Conservation (phyloP, 1,140 invertebrate species). For the Harlomillsia oculata region DNA sequence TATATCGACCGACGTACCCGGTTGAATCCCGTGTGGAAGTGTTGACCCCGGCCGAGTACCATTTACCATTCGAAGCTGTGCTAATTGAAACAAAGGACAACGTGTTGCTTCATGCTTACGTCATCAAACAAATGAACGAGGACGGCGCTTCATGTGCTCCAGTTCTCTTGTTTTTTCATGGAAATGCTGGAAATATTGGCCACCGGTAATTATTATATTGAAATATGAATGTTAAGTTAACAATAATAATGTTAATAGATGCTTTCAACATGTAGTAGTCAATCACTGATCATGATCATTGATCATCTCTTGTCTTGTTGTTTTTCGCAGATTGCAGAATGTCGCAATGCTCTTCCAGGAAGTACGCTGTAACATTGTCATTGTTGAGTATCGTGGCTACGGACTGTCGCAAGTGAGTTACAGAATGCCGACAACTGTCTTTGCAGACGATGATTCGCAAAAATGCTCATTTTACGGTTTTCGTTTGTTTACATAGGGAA, state of each 20-base stretch:
- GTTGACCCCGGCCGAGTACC: constrained; percentile 67
- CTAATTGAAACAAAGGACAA: constrained; percentile 67
- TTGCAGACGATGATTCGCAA: background rate
- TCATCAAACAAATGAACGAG: constrained; percentile 64
- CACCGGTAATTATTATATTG: constrained; percentile 53
- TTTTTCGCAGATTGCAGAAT: constrained; percentile 54
- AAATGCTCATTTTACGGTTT: background rate
- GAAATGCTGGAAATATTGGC: constrained; percentile 94
- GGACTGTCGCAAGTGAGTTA: constrained; percentile 59
- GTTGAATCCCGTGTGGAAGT: constrained; percentile 73
- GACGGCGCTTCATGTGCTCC: constrained; percentile 56
- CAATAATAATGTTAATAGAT: background rate
- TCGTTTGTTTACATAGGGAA: constrained; percentile 39
- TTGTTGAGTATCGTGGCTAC: constrained; percentile 89
- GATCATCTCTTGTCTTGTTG: constrained; percentile 4
- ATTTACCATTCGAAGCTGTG: constrained; percentile 73
- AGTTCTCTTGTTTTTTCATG: constrained; percentile 85
- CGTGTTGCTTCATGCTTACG: constrained; percentile 69
- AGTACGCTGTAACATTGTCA: constrained; percentile 70
- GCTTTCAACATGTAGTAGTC: background rate
- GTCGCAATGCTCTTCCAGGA: constrained; percentile 65
- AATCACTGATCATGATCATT: background rate
- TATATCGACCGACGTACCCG: constrained; percentile 77
- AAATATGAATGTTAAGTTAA: background rate
- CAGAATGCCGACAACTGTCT: background rate